Evolutionary conservation across 2,797 vertebrate species (phyloP), one percentile per base, ranked within the genome.

Genomic region (Notoglanidium macrostoma): DNA sequence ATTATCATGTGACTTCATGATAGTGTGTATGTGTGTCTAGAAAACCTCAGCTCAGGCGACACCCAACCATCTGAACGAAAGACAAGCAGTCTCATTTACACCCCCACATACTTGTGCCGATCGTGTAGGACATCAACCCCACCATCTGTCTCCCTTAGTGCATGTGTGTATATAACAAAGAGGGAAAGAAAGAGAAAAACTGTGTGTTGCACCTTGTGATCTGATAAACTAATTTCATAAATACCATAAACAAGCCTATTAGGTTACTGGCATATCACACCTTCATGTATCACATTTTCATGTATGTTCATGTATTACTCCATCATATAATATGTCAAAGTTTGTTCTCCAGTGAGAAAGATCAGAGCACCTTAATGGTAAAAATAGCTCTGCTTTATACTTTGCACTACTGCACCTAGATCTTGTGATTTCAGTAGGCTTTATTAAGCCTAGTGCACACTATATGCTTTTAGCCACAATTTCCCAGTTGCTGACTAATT

Each of bases 391-490:
- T 85, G 80, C 46, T 68, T 61, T 61, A 61, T 10, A 61, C 23
- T 61, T 10, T 61, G 59, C 59, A 61, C 9, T 61, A 21, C 65
- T 21, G 85, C 87, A 89, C 86, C 89, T 35, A 87, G 49, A 68
- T 89, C 91, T 89, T 89, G 74, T 90, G 84, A 88, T 35, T 89
- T 92, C 92, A 74, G 74, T 84, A 51, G 78, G 78, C 87, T 78
- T 70, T 79, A 70, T 85, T 86, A 72, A 35, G 83, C 54, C 65
- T 78, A 70, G 29, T 85, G 79, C 73, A 61, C 21, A 23, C 21
- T 61, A 26, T 21, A 54, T 54, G 51, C 14, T 54, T 54, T 54
- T 61, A 40, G 51, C 12, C 51, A 54, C 5, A 14, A 32, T 68
- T 17, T 68, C 29, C 12, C 17, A 70, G 32, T 35, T 67, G 12